Evolutionary conservation across 2,888 invertebrate genomes (phyloP).

Genomic region (Volucella inanis): DNA sequence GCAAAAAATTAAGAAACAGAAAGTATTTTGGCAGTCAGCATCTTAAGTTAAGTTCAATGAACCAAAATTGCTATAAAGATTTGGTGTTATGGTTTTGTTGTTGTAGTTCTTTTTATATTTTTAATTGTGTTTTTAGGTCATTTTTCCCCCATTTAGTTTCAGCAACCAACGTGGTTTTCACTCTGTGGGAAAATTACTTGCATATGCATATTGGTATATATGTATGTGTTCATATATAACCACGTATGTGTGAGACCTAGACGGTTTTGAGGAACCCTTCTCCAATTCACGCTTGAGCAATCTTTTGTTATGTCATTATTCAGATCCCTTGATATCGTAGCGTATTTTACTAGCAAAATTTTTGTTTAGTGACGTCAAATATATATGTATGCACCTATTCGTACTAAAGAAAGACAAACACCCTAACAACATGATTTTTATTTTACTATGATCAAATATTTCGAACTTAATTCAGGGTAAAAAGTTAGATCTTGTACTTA

Average conservation of each 20-base stretch:
- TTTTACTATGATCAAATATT: too few species aligned
- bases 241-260: conserved; percentile 57
- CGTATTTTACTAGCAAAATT: not conserved
- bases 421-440: too few species aligned
- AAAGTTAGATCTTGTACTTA: not conserved
- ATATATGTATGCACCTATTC: too few species aligned
- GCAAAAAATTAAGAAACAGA: conserved; percentile 62
- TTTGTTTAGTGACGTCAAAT: not conserved
- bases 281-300: conserved; percentile 69
- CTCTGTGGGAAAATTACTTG: conserved; percentile 62
- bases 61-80: conserved; percentile 57
- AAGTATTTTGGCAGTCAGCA: conserved; percentile 57
- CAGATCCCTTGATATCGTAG: conserved; percentile 30
- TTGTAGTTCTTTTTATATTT: conserved; percentile 45
- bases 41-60: conserved; percentile 62
- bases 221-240: not conserved
- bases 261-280: conserved; percentile 68
- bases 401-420: too few species aligned
- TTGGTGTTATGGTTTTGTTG: conserved; percentile 14
- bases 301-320: conserved; percentile 44
- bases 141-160: conserved; percentile 64
- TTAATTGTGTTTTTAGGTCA: conserved; percentile 74
- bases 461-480: too few species aligned
- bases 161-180: conserved; percentile 58
- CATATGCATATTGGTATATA: not conserved